Evolutionary conservation across 2,888 invertebrate genomes (phyloP).

Genomic region (Aphrophora alni): DNA sequence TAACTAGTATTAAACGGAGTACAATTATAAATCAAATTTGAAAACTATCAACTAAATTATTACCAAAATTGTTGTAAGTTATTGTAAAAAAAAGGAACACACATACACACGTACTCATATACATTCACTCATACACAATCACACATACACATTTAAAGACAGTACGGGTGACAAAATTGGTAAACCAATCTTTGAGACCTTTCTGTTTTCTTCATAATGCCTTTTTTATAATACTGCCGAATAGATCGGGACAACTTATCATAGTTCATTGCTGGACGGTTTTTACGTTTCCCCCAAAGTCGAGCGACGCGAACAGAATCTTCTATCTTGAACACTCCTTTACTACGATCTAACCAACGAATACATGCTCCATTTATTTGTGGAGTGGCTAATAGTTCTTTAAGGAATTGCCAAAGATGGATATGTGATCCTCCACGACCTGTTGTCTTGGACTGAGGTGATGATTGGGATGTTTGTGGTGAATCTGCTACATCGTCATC

Average conservation of each 20-base stretch:
- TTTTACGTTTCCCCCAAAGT: slow-evolving; percentile 97
- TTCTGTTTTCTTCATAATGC: slow-evolving; percentile 99
- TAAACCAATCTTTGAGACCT: slow-evolving; percentile 97
- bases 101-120: neutral
- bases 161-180: slow-evolving; percentile 97
- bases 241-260: slow-evolving; percentile 98
- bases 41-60: too few relatives aligned
- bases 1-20: slow-evolving; percentile 13
- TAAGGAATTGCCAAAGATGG: slow-evolving; percentile 98
- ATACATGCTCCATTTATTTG: slow-evolving; percentile 92
- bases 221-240: slow-evolving; percentile 98
- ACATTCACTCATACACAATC: slow-evolving; percentile 29
- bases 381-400: slow-evolving; percentile 90
- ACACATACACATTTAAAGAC: slow-evolving; percentile 65
- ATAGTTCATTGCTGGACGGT: slow-evolving; percentile 99
- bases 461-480: slow-evolving; percentile 38
- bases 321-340: slow-evolving; percentile 98
- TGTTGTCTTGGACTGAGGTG: slow-evolving; percentile 42
- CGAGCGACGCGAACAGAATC: slow-evolving; percentile 97
- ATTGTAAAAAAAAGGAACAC: neutral
- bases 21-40: slow-evolving; percentile 21
- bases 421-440: slow-evolving; percentile 81
- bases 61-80: too few relatives aligned
- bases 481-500: slow-evolving; percentile 47
- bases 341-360: slow-evolving; percentile 93